Evolutionary conservation across 2,113 vertebrate genomes (phyloP).

Genomic region (Dromaius novaehollandiae): DNA sequence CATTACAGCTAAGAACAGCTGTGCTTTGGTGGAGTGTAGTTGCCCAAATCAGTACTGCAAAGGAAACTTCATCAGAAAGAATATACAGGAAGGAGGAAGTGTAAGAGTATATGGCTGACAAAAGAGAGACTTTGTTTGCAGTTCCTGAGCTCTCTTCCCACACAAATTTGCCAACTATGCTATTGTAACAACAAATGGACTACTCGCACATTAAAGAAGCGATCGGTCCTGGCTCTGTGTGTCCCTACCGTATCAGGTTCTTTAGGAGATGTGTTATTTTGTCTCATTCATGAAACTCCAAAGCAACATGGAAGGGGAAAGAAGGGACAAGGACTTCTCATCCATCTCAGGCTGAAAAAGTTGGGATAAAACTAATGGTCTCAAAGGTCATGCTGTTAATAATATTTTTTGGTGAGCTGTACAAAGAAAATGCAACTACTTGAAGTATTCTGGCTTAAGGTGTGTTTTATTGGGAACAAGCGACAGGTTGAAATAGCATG

Average conservation of each 20-base stretch:
- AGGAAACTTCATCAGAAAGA: not conserved
- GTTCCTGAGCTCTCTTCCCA: not conserved
- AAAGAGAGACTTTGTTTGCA: not conserved
- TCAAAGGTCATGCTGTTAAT: not conserved
- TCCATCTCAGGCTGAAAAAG: not conserved
- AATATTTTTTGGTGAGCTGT: not conserved
- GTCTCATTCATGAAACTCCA: not conserved
- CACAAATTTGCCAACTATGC: not conserved
- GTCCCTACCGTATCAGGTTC: rapidly evolving
- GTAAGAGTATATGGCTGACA: not conserved
- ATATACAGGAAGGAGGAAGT: not conserved
- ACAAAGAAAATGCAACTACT: not conserved
- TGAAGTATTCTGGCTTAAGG: not conserved
- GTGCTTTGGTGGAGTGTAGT: too few relatives aligned
- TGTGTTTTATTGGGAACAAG: not conserved
- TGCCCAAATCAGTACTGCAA: not conserved
- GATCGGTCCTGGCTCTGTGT: not conserved
- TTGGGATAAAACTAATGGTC: not conserved
- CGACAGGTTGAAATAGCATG: not conserved
- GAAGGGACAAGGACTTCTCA: not conserved
- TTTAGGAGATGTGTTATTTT: not conserved
- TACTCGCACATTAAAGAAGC: not conserved
- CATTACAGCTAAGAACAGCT: not conserved
- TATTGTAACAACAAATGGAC: not conserved
- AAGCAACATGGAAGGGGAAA: not conserved